These are phyloP conservation scores for Phengaris alcon DNA, from an alignment of 2,888 invertebrate species.

Conservation along the genomic window DNA sequence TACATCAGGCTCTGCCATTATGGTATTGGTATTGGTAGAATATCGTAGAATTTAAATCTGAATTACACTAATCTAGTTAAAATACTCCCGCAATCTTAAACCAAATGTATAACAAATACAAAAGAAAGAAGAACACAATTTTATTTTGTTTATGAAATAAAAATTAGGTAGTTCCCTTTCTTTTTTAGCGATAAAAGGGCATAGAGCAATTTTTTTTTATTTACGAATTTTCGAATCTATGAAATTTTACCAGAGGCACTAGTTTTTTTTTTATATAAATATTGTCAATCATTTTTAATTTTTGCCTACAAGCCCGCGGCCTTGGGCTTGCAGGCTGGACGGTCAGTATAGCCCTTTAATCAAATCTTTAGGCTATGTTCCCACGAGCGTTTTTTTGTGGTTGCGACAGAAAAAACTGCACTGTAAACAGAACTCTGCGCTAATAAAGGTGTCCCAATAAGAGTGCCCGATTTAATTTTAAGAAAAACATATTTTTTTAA, in stretches of 20 bases:
- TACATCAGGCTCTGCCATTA: constrained; percentile 71
- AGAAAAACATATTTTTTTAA: no score
- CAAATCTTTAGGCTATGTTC: no score
- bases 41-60: not conserved
- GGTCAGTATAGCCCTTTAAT: no score
- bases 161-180: not conserved
- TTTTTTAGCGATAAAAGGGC: not conserved
- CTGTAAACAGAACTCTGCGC: no score
- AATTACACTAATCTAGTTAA: constrained; percentile 3
- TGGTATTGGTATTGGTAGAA: constrained; percentile 35
- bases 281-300: no score
- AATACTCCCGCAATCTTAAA: not conserved
- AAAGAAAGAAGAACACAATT: constrained; percentile 7
- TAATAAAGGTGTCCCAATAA: no score
- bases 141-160: constrained; percentile 8
- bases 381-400: no score
- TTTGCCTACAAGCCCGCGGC: no score
- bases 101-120: not conserved
- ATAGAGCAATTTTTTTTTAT: not conserved
- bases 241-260: not conserved
- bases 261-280: not conserved
- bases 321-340: no score
- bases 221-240: not conserved
- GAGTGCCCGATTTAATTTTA: no score
- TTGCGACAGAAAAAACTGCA: no score